Percentiles rank a stretch among this genome's conserved stretches.
These are phyloP conservation scores for Hydriomena furcata DNA, from an alignment of 2,888 invertebrate species.

Conservation along the genomic window DNA sequence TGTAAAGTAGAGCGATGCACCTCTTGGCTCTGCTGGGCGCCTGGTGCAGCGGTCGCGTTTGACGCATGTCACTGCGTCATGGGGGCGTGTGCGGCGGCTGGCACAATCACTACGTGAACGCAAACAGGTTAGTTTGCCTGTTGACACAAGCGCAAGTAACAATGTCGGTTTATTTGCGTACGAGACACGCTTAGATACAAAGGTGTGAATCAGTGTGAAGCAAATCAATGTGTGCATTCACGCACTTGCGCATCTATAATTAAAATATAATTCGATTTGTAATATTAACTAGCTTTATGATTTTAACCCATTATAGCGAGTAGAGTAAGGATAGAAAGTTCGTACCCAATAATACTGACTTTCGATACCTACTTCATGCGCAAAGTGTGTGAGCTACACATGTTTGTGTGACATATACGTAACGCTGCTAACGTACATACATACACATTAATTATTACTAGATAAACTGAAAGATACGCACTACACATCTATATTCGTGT, in stretches of 20 bases:
- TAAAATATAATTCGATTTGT: background rate
- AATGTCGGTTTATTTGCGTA: constrained; percentile 18
- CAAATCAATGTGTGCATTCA: constrained; percentile 21
- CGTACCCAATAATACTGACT: background rate
- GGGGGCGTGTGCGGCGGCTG: constrained; percentile 64
- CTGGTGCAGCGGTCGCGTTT: constrained; percentile 71
- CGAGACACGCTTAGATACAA: constrained; percentile 16
- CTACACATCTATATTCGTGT: constrained; percentile 19
- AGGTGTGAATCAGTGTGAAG: constrained; percentile 13
- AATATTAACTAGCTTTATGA: background rate
- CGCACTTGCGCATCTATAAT: constrained; percentile 13
- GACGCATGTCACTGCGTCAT: constrained; percentile 81
- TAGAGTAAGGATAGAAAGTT: no score
- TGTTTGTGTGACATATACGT: constrained; percentile 12
- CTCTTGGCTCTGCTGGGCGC: constrained; percentile 56
- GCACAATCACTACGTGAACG: constrained; percentile 22
- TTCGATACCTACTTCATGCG: background rate
- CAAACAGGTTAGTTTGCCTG: constrained; percentile 21
- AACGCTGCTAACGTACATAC: constrained; percentile 6
- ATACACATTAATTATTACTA: constrained; percentile 14
- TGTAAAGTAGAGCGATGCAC: constrained; percentile 48
- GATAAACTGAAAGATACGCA: constrained; percentile 12
- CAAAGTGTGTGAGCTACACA: constrained; percentile 1
- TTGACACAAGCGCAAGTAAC: constrained; percentile 25
- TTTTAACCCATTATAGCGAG: no score